A percentile compares a stretch with the other conserved stretches of the same genome.
These are phyloP conservation scores for Anguilla obscura DNA, from an alignment of 2,797 vertebrate genomes.

Conservation along the genomic window DNA sequence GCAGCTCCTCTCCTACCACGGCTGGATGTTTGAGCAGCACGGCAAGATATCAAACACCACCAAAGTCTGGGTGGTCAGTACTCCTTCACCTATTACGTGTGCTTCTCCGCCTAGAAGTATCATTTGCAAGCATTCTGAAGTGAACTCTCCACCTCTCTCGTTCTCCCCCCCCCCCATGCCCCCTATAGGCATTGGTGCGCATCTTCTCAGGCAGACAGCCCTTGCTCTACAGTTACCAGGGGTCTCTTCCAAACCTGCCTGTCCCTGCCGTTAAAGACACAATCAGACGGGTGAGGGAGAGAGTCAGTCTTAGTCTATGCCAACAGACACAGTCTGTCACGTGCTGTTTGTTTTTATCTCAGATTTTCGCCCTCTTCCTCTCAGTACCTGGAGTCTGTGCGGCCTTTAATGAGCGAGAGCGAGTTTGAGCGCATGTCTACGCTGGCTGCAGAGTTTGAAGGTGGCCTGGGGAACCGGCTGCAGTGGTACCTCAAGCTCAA, in stretches of 20 bases:
- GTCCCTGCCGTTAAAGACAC: constrained; percentile 83
- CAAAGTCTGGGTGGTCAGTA: constrained; percentile 88
- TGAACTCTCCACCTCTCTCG: neutral
- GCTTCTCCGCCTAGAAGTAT: neutral
- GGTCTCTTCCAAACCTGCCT: constrained; percentile 82
- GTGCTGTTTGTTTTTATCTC: neutral
- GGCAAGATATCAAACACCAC: constrained; percentile 84
- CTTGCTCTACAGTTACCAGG: constrained; percentile 87
- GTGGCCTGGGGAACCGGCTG: constrained; percentile 74
- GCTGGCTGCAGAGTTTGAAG: constrained; percentile 81
- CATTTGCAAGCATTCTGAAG: no score
- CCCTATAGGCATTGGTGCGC: constrained; percentile 79
- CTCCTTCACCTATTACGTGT: neutral
- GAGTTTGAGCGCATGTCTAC: constrained; percentile 70
- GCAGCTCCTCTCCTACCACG: constrained; percentile 86
- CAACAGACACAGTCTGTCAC: neutral
- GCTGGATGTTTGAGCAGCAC: constrained; percentile 87
- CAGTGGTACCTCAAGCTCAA: constrained; percentile 90
- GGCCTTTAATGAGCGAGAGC: constrained; percentile 72
- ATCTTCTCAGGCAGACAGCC: constrained; percentile 89
- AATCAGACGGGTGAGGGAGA: constrained; percentile 74
- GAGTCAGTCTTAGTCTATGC: neutral
- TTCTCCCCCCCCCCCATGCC: neutral
- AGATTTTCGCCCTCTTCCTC: neutral
- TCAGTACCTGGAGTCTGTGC: constrained; percentile 85